Base-by-base conservation (phyloP, 2,888 invertebrate species). In the Taphrorychus bicolor region DNA sequence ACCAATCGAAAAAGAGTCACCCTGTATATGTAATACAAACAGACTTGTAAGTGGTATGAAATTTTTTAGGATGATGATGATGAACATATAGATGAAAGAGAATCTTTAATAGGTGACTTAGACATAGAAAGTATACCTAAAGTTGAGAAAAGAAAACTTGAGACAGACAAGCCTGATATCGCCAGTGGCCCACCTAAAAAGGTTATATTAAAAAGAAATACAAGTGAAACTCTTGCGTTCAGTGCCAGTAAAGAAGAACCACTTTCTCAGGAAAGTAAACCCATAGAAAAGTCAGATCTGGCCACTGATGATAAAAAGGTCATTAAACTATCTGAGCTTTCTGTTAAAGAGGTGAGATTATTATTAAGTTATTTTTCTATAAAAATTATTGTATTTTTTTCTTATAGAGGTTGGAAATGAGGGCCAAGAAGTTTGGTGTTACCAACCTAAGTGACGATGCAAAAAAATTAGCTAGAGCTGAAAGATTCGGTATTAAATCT, bases 381-480 rank as follows among this genome's bases (percentile, higher is more conserved):
- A 4, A 42, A 42, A n/a, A 0, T n/a, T n/a, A 42, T 5, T 23
- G 9, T 23, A 17, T 52, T 4, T 64, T 22, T 42, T 69, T 45
- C 64, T 75, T 72, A 19, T 73, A 86, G 85, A 86, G 90, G 70
- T 78, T 93, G 63, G 92, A 92, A 79, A 84, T 92, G 86, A 86
- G 94, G 75, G 93, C 93, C 1, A 92, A 92, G 76, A 89, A 93
- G 76, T 94, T 94, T 84, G 93, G 93, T 3, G 82, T 89, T 24
- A 86, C 88, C 11, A 54, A 75, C 22, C 80, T 87, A 68, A 83
- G 87, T 58, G 87, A 86, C 53, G 84, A 86, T 66, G 88, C 88
- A 1, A 87, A 87, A 71, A 91, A 90, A 77, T 86, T 87, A 77
- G 91, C 87, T 0, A 84, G 91, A 71, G 88, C 89, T 69, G 88